A percentile compares a stretch with the other conserved stretches of the same genome.
Evolutionary conservation across 2,797 vertebrate genomes (phyloP).

Genomic region (Hemibagrus guttatus): DNA sequence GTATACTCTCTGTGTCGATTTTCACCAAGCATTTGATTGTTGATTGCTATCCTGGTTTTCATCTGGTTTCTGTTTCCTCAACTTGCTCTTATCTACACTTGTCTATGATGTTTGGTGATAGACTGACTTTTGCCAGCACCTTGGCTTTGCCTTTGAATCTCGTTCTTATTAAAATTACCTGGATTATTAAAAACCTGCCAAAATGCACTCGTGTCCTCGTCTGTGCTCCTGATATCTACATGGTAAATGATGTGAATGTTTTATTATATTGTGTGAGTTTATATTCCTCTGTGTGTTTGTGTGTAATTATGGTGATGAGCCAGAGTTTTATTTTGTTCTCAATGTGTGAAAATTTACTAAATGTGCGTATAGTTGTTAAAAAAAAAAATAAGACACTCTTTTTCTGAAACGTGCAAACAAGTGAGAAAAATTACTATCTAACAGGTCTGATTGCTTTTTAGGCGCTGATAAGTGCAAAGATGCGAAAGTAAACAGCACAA

Average conservation of each 20-base stretch:
- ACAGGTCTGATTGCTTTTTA: slow-evolving; percentile 10
- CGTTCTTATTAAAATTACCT: too few relatives aligned
- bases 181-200: too few relatives aligned
- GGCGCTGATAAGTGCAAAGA: slow-evolving; percentile 4
- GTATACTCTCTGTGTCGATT: too few relatives aligned
- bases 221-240: neutral
- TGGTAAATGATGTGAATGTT: too few relatives aligned
- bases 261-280: neutral
- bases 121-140: too few relatives aligned
- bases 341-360: neutral
- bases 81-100: too few relatives aligned
- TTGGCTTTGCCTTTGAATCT: too few relatives aligned
- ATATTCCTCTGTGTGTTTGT: neutral
- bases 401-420: slow-evolving; percentile 4
- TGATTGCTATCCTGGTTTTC: too few relatives aligned
- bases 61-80: too few relatives aligned
- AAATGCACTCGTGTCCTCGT: too few relatives aligned
- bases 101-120: too few relatives aligned
- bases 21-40: too few relatives aligned
- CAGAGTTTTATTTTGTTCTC: neutral
- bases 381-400: neutral
- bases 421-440: neutral
- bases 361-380: neutral
- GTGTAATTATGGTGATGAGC: neutral
- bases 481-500: neutral